Evolutionary conservation across 2,888 invertebrate species (phyloP).

Genomic region (Clostera curtula): DNA sequence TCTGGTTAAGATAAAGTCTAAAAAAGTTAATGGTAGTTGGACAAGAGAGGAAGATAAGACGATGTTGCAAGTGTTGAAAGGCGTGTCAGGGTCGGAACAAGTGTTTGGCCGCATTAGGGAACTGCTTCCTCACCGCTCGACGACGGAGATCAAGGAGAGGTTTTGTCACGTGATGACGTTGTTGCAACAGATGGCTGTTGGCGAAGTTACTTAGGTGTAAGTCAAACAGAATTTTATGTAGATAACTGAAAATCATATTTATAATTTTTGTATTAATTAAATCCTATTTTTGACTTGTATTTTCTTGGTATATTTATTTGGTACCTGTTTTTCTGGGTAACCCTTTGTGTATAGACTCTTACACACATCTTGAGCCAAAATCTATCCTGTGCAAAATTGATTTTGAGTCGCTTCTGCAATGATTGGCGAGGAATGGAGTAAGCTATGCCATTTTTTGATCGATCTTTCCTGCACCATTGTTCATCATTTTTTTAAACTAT

Average conservation of each 20-base stretch:
- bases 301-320: constrained; percentile 4
- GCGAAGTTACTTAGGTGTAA: constrained; percentile 53
- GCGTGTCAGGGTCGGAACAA: constrained; percentile 78
- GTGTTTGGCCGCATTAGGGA: constrained; percentile 75
- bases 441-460: too few species aligned
- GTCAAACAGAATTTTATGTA: constrained; percentile 32
- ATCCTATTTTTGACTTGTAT: constrained; percentile 27
- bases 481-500: too few species aligned
- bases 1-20: constrained; percentile 1
- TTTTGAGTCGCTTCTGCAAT: too few species aligned
- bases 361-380: too few species aligned
- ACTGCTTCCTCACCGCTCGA: constrained; percentile 70
- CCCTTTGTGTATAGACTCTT: too few species aligned
- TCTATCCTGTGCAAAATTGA: too few species aligned
- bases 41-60: constrained; percentile 88
- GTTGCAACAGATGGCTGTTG: constrained; percentile 76
- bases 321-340: neutral
- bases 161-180: constrained; percentile 77
- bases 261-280: constrained; percentile 60
- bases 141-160: constrained; percentile 76
- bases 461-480: too few species aligned
- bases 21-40: constrained; percentile 68
- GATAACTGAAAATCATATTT: constrained; percentile 45
- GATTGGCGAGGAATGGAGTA: too few species aligned
- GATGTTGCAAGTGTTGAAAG: constrained; percentile 84